These are phyloP conservation scores for Austrolebias charrua DNA, from an alignment of 2,797 vertebrate genomes.

Conservation along the genomic window DNA sequence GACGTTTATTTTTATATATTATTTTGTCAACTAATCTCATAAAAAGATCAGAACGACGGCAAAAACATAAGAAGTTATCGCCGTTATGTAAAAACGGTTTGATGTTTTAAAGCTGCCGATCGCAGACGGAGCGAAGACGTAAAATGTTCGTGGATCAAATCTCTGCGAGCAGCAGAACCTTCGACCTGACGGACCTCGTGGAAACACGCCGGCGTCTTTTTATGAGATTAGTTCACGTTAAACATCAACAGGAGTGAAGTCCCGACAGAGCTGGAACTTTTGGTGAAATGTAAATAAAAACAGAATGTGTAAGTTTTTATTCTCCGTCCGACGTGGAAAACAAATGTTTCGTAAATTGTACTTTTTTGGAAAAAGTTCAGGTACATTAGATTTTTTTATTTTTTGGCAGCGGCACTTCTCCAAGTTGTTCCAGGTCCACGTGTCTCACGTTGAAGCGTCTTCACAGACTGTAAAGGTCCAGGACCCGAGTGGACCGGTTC, in stretches of 20 bases:
- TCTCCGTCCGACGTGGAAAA: too few species aligned
- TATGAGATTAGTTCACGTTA: conserved; percentile 43
- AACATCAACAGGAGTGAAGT: conserved; percentile 12
- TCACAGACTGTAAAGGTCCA: too few species aligned
- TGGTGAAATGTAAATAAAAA: too few species aligned
- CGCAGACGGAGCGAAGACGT: too few species aligned
- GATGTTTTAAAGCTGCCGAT: neutral
- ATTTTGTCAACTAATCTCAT: conserved; percentile 41
- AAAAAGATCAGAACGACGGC: conserved; percentile 9
- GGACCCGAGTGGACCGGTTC: too few species aligned
- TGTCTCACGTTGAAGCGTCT: too few species aligned
- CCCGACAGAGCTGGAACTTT: neutral
- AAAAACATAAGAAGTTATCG: neutral
- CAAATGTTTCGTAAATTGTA: too few species aligned
- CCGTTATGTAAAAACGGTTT: neutral
- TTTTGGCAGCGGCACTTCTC: too few species aligned
- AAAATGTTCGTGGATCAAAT: neutral
- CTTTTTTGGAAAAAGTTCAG: too few species aligned
- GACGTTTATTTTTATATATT: neutral
- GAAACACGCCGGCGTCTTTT: neutral
- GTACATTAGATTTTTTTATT: too few species aligned
- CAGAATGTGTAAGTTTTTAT: too few species aligned
- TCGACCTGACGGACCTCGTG: neutral
- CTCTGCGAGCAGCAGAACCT: neutral
- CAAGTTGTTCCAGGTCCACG: too few species aligned